Evolutionary conservation across 1,140 invertebrate genomes (phyloP).

Genomic region (Drosophila elegans): DNA sequence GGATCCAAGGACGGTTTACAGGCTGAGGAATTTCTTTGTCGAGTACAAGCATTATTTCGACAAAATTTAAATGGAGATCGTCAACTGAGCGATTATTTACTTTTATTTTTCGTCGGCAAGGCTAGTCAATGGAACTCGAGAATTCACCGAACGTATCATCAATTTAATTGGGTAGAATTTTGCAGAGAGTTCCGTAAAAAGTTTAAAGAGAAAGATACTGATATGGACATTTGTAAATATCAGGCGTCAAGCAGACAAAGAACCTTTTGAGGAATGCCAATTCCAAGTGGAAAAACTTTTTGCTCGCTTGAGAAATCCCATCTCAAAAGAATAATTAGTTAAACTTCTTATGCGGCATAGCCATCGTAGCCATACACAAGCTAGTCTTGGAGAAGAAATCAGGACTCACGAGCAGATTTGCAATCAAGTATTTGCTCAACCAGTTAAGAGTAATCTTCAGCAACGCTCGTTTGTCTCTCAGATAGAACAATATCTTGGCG

Average conservation of each 20-base stretch:
- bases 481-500: no score
- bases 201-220: neutral
- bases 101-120: constrained; percentile 4
- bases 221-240: constrained; percentile 18
- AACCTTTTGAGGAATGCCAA: constrained; percentile 2
- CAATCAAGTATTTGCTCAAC: no score
- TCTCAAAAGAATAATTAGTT: neutral
- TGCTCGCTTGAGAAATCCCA: constrained; percentile 2
- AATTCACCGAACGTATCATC: no score
- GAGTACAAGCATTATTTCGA: neutral
- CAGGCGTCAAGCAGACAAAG: neutral
- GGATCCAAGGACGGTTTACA: neutral
- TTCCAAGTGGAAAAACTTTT: constrained; percentile 7
- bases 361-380: neutral
- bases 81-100: constrained; percentile 9
- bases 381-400: neutral
- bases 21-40: neutral
- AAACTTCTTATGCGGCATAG: neutral
- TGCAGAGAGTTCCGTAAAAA: constrained; percentile 7
- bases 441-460: no score
- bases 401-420: no score
- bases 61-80: constrained; percentile 9
- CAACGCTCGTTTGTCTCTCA: no score
- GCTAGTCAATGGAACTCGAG: no score
- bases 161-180: neutral